A percentile compares a stretch with the other conserved stretches of the same genome.
These are phyloP conservation scores for Drosophila mulleri DNA, from an alignment of 2,888 invertebrate species.

Conservation along the genomic window DNA sequence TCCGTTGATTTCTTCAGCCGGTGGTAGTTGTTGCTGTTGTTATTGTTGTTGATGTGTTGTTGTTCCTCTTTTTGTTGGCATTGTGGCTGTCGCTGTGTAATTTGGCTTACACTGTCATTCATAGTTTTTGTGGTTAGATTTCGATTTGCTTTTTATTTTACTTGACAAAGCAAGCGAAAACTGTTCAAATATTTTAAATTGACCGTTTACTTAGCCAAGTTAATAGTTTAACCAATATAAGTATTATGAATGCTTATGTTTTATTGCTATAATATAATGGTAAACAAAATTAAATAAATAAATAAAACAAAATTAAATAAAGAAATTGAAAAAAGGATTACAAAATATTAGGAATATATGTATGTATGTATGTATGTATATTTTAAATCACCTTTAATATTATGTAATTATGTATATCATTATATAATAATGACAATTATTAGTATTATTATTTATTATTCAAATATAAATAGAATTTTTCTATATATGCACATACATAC, in stretches of 20 bases:
- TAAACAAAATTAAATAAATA: not conserved
- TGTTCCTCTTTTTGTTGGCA: constrained; percentile 54
- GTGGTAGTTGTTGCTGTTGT: constrained; percentile 14
- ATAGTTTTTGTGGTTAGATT: constrained; percentile 74
- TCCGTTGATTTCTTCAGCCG: constrained; percentile 61
- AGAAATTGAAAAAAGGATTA: too few species aligned
- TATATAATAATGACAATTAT: too few species aligned
- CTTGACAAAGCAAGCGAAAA: constrained; percentile 53
- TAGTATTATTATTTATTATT: too few species aligned
- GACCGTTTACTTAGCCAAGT: constrained; percentile 9
- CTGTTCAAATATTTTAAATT: constrained; percentile 39
- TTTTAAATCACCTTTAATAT: too few species aligned
- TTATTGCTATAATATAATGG: not conserved
- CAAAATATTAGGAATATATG: too few species aligned
- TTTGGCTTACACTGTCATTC: constrained; percentile 81
- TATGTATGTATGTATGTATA: too few species aligned
- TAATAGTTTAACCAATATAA: constrained; percentile 9
- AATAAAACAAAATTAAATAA: not conserved
- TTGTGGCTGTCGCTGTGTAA: constrained; percentile 74
- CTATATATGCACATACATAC: too few species aligned
- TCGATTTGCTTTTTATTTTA: constrained; percentile 47
- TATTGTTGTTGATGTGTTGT: constrained; percentile 5
- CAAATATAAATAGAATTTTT: too few species aligned
- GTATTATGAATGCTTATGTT: not conserved
- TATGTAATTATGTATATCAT: too few species aligned